phyloP scores from a whole-genome alignment of 1,140 invertebrate genomes.

The Caenorhabditis brenneri region DNA sequence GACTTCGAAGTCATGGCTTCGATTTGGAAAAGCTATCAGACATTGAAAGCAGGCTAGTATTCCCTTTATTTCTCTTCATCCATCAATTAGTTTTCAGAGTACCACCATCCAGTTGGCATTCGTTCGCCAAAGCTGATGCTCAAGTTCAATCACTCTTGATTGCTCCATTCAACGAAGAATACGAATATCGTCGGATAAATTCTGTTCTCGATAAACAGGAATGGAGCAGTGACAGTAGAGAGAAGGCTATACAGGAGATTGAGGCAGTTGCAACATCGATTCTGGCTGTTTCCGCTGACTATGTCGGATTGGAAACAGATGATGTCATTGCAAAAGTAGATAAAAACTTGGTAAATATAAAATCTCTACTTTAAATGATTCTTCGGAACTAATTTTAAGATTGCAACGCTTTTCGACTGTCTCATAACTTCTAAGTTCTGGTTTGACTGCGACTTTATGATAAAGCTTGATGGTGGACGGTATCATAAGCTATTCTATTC shows the following conservation, averaged over 20 bases:
- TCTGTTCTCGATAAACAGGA: slow-evolving; percentile 51
- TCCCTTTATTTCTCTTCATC: background rate
- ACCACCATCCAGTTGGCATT: slow-evolving; percentile 64
- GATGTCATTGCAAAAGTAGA: slow-evolving; percentile 9
- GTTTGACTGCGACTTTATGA: slow-evolving; percentile 29
- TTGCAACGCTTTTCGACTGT: background rate
- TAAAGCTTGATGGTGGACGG: background rate
- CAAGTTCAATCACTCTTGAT: slow-evolving; percentile 58
- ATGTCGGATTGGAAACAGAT: background rate
- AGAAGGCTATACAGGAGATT: background rate
- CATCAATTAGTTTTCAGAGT: slow-evolving; percentile 9
- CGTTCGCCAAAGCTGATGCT: slow-evolving; percentile 52
- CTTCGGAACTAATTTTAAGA: too few species aligned
- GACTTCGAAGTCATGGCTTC: background rate
- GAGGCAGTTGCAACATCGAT: slow-evolving; percentile 29
- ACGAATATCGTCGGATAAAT: slow-evolving; percentile 51
- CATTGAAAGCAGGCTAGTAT: background rate
- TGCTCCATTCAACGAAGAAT: slow-evolving; percentile 50
- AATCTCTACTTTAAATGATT: too few species aligned
- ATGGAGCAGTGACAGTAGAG: slow-evolving; percentile 21
- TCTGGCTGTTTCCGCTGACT: slow-evolving; percentile 40
- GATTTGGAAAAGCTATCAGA: background rate
- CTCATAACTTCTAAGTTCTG: background rate
- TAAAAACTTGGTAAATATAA: background rate
- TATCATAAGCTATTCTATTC: background rate